A percentile compares a stretch with the other conserved stretches of the same genome.
phyloP scores from a whole-genome alignment of 2,797 vertebrate species.

The Chrosomus eos region DNA sequence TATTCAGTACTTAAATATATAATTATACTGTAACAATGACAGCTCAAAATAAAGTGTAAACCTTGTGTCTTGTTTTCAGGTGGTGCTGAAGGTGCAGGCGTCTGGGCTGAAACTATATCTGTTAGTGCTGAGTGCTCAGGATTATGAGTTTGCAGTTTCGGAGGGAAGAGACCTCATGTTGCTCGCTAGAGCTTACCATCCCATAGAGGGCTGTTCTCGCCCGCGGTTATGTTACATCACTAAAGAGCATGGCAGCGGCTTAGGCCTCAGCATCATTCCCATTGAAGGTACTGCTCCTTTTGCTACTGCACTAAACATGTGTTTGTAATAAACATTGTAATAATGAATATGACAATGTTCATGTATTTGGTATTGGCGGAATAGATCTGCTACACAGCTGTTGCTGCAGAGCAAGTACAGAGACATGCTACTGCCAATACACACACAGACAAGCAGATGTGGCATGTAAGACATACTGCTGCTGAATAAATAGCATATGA shows the following conservation, averaged over 20 bases:
- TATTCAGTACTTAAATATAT: too few relatives aligned
- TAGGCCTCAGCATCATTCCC: constrained; percentile 81
- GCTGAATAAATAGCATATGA: too few relatives aligned
- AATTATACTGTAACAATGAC: too few relatives aligned
- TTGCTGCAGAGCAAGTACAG: too few relatives aligned
- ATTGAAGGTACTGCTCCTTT: constrained; percentile 67
- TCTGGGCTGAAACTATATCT: constrained; percentile 84
- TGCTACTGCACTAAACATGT: not conserved
- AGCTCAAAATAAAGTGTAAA: too few relatives aligned
- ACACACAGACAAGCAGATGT: too few relatives aligned
- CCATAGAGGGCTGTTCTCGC: constrained; percentile 71
- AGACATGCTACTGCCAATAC: too few relatives aligned
- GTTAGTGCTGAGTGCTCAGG: constrained; percentile 73
- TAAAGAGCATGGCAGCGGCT: constrained; percentile 73
- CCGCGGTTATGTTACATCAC: constrained; percentile 85
- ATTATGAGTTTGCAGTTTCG: constrained; percentile 75
- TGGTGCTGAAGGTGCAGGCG: constrained; percentile 85
- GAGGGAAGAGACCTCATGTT: constrained; percentile 67
- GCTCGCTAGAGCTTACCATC: constrained; percentile 61
- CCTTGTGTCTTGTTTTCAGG: constrained; percentile 70
- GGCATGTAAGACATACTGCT: too few relatives aligned
- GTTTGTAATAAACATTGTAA: too few relatives aligned
- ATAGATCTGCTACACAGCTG: too few relatives aligned
- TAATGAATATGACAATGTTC: too few relatives aligned
- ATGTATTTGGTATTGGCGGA: too few relatives aligned